Base-by-base conservation (phyloP, 2,113 vertebrate genomes). In the Salvelinus namaycush region DNA sequence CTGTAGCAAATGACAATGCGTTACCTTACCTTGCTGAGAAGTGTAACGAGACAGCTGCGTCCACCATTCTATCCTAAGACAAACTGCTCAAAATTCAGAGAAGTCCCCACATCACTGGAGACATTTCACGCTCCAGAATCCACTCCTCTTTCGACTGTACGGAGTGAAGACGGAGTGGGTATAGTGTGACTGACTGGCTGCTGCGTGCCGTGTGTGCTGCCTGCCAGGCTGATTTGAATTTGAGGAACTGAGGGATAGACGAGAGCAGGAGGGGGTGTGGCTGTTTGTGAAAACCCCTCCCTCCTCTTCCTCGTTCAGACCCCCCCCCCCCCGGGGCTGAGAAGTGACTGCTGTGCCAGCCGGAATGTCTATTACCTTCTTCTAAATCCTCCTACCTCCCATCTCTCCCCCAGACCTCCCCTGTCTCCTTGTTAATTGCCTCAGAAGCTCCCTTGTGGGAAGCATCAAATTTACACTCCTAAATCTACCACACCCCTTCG, bases 401-500 rank as follows among this genome's bases (percentile, higher is more conserved):
- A 16, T 20, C 18, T 7, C 54, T 65, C 77, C 67, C 57, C 71
- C 54, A 14, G 12, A 13, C 87, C 83, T 84, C 82, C 86, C 85
- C 85, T 5, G 64, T 79, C 81, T 84, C 73, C 70, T 67, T 83
- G 79, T 77, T 87, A 87, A 90, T 84, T 89, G 80, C 80, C 72
- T 83, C 68, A 79, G 70, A 81, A 72, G 31, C 80, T 80, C 83
- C 79, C 74, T 60, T 20, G 72, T 31, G 31, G 83, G 79, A 82
- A 66, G 67, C 73, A 69, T 79, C 73, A 83, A 3, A 44, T 88
- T 91, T 78, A 90, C 83, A 79, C 78, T 75, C 71, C 73, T 44
- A 44, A 44, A 78, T 74, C 31, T 51, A 34, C 31, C 70, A 74
- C 73, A 74, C 71, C 31, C 31, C 44, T 49, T 51, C 4, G 68